Conservation (phyloP, 2,113 vertebrate genomes). For the Gila orcuttii region DNA sequence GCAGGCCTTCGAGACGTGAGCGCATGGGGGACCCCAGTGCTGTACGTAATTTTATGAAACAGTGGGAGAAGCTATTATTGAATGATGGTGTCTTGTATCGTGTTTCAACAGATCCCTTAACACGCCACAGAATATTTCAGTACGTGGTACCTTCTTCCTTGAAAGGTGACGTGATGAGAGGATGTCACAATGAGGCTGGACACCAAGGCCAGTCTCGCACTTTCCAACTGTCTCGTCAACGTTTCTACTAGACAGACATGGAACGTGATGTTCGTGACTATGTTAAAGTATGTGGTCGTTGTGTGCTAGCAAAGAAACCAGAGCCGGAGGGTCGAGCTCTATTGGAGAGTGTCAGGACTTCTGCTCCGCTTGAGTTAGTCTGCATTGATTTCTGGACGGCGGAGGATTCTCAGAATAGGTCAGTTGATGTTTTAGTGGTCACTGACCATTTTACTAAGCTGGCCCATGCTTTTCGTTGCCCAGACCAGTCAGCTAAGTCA, state of each 20-base stretch:
- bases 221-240: background rate
- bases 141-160: background rate
- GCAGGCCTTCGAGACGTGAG: constrained; percentile 8
- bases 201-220: constrained; percentile 48
- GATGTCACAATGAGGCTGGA: constrained; percentile 35
- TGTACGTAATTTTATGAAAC: background rate
- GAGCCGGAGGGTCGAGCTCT: background rate
- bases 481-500: constrained; percentile 1
- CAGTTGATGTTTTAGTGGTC: constrained; percentile 1
- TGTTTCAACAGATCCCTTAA: constrained; percentile 22
- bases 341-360: background rate
- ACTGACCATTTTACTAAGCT: constrained; percentile 32
- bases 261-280: background rate
- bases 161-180: background rate
- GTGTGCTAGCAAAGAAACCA: background rate
- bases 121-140: background rate
- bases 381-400: constrained; percentile 34
- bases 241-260: background rate
- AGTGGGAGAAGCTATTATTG: constrained; percentile 40
- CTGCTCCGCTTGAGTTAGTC: background rate
- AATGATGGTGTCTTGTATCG: constrained; percentile 31
- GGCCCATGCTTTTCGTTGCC: background rate
- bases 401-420: constrained; percentile 39
- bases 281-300: background rate
- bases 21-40: background rate